Evolutionary conservation across 2,888 invertebrate species (phyloP), one percentile per base, ranked within the genome.

Genomic region (Oligia strigilis): DNA sequence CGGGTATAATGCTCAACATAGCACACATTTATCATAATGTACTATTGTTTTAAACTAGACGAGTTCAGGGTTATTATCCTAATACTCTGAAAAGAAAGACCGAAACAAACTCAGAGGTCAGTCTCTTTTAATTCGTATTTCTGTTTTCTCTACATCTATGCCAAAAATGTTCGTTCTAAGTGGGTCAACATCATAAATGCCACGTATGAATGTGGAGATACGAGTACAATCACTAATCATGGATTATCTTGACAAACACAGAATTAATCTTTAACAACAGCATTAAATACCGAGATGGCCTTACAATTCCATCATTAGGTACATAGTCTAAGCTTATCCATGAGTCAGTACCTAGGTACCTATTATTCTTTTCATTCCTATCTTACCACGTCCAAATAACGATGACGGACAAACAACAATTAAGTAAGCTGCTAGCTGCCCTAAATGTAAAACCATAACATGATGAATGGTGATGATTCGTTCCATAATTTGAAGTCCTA

Each of bases 401-500:
- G 29, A 55, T 64, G 67, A 72, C 67, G 5, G 14, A 4, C 40
- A 17, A 0, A 65, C 55, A n/a, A 49, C 43, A 55, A 40, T 19
- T 14, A 82, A 65, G 65, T 65, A 43, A 65, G 36, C 14, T 46
- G 71, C 71, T 78, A 65, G 49, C 14, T 55, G 71, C 74, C 78
- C 74, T 77, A 83, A 67, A 86, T 69, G 82, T 55, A 49, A 43
- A 62, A 40, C 64, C 14, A 87, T 87, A 66, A 69, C 75, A 70
- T 62, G 11, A 83, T 83, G 84, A 75, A 72, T 65, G n/a, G 14
- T 43, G 46, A 64, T 64, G 81, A 77, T 77, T 76, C 73, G 55
- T 76, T 73, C 70, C 62, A 40, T 66, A 72, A n/a, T 83, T 73
- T 67, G 75, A 80, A 72, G 71, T 77, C 72, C 77, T 83, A 87